Evolutionary conservation across 1,140 invertebrate species (phyloP).

Genomic region (Aphelinus atriplicis): DNA sequence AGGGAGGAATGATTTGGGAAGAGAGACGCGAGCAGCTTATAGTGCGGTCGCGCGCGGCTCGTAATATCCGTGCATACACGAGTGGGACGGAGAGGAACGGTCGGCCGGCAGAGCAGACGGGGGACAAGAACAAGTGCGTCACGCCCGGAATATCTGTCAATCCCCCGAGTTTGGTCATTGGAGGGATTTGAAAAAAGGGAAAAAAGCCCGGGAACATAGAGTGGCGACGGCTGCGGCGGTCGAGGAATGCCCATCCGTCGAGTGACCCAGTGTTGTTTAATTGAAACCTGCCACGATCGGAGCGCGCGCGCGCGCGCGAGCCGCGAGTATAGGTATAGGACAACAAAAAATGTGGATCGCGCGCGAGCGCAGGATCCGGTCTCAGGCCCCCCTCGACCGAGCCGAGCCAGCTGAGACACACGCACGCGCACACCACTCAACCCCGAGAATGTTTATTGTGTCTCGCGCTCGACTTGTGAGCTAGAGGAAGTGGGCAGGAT

Average conservation of each 20-base stretch:
- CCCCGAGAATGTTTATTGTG: too few species aligned
- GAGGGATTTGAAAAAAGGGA: background rate
- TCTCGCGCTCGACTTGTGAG: too few species aligned
- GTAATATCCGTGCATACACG: slow-evolving; percentile 19
- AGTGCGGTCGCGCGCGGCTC: too few species aligned
- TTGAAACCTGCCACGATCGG: slow-evolving; percentile 40
- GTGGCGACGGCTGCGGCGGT: background rate
- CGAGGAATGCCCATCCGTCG: slow-evolving; percentile 21
- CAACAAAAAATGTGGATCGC: background rate
- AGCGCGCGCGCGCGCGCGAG: background rate
- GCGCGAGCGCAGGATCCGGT: background rate
- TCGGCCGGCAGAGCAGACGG: background rate
- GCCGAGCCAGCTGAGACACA: too few species aligned
- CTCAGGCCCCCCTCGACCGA: too few species aligned
- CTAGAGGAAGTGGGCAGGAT: too few species aligned
- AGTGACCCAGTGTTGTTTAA: slow-evolving; percentile 37
- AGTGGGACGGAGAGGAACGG: slow-evolving; percentile 9
- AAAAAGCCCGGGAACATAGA: background rate
- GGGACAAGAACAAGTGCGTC: slow-evolving; percentile 22
- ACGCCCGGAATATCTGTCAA: slow-evolving; percentile 39
- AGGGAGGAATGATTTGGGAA: too few species aligned
- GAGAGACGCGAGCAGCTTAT: too few species aligned
- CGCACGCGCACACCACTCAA: too few species aligned
- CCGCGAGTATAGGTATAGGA: too few species aligned
- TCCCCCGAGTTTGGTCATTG: slow-evolving; percentile 9